Evolutionary conservation across 1,140 invertebrate genomes (phyloP).

Genomic region (Streblospio benedicti): DNA sequence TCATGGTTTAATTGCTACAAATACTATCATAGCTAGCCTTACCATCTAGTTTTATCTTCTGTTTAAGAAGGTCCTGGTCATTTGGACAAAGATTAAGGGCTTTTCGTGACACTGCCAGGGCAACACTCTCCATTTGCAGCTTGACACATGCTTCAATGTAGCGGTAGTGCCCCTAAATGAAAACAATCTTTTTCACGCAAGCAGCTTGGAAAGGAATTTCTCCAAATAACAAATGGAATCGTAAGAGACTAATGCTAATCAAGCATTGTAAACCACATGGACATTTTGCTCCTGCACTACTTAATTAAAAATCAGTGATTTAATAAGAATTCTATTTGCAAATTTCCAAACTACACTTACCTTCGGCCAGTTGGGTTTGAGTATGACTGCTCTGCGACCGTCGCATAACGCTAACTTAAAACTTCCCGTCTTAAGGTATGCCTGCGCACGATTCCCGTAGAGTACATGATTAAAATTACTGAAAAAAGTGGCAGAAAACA

Average conservation of each 20-base stretch:
- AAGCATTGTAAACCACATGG: too few relatives aligned
- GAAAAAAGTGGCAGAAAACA: too few relatives aligned
- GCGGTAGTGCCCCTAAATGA: background rate
- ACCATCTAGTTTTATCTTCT: too few relatives aligned
- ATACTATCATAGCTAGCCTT: too few relatives aligned
- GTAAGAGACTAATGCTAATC: too few relatives aligned
- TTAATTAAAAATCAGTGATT: background rate
- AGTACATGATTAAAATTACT: background rate
- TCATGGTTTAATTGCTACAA: too few relatives aligned
- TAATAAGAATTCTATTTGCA: background rate
- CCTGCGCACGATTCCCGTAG: background rate
- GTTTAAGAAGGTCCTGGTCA: background rate
- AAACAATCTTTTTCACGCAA: too few relatives aligned
- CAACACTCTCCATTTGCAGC: background rate
- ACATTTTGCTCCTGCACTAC: too few relatives aligned
- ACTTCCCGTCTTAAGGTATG: background rate
- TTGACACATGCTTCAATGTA: background rate
- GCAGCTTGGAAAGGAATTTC: too few relatives aligned
- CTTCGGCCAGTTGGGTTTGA: slow-evolving; percentile 4
- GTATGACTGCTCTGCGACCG: background rate
- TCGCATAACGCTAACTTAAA: background rate
- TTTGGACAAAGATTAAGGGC: background rate
- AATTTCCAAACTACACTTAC: background rate
- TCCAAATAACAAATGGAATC: too few relatives aligned
- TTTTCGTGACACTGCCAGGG: background rate